These are phyloP conservation scores for Drosophila kanekoi DNA, from an alignment of 2,888 invertebrate genomes.

Conservation along the genomic window DNA sequence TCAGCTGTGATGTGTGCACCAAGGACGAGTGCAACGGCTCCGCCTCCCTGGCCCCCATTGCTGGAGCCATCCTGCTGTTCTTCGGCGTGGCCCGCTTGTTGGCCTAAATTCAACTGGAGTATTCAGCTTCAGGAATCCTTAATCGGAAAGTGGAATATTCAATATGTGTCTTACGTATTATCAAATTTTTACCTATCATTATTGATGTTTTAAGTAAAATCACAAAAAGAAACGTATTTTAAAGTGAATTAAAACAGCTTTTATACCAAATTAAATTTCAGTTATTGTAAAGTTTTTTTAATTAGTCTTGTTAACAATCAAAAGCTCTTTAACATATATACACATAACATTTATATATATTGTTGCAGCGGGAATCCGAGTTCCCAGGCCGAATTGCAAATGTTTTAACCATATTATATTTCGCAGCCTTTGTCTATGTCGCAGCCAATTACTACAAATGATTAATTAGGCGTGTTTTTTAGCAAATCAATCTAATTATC, in stretches of 20 bases:
- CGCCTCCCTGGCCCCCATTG: constrained; percentile 70
- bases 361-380: too few species aligned
- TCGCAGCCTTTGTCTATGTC: too few species aligned
- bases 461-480: too few species aligned
- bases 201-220: constrained; percentile 3
- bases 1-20: constrained; percentile 81
- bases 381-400: too few species aligned
- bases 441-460: too few species aligned
- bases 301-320: too few species aligned
- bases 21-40: constrained; percentile 82
- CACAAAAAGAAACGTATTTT: neutral
- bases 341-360: too few species aligned
- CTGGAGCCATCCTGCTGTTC: constrained; percentile 73
- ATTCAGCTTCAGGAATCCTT: neutral
- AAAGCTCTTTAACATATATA: too few species aligned
- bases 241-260: constrained; percentile 31
- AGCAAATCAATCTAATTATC: too few species aligned
- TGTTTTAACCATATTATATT: too few species aligned
- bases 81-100: constrained; percentile 80
- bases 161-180: constrained; percentile 2
- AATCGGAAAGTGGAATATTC: constrained; percentile 8
- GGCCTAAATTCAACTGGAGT: constrained; percentile 52
- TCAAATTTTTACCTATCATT: neutral
- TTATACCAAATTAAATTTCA: constrained; percentile 17
- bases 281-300: neutral